Evolutionary conservation across 2,888 invertebrate species (phyloP), one percentile per base, ranked within the genome.

Genomic region (Caenorhabditis virilis): DNA sequence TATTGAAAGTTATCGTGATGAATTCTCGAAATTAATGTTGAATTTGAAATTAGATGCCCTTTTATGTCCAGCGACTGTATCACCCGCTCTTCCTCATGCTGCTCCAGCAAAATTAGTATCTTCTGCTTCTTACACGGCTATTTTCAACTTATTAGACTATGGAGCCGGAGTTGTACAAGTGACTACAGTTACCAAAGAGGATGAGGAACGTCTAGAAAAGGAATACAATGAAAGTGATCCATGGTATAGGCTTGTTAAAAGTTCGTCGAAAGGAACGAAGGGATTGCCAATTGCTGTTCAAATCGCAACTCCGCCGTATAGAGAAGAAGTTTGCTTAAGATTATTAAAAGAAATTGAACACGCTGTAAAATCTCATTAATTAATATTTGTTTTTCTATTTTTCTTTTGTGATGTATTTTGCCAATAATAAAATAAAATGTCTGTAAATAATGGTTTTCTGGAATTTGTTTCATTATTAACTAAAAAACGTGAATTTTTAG

Each of bases 101-200:
- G 61, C 66, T 33, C 74, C 76, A 11, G 56, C 69, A 1, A 58
- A 72, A 53, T 59, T 80, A 13, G 55, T 72, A 22, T 60, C 73
- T 7, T 80, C 75, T 6, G 66, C 69, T 33, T 75, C 72, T 36
- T 83, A 79, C 69, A 84, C 82, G 1, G 64, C 72, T n/a, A 46
- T 83, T 27, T 84, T 66, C 73, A 84, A 84, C 50, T 55, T 82
- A 15, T 67, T 84, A 11, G 83, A 85, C 69, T 84, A 79, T 43
- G 84, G 84, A 6, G 82, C 80, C 27, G 84, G 84, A 27, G 77
- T 79, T 6, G 81, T 84, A 9, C 82, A 80, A 15, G 77, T 84
- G n/a, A 84, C 84, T 5, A 66, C 63, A 16, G 84, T 78, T 1
- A 71, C 18, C 18, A 69, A 70, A 38, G 38, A 63, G 13, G 77